These are phyloP conservation scores for Dryocosmus kuriphilus DNA, from an alignment of 2,888 invertebrate genomes.

Conservation along the genomic window DNA sequence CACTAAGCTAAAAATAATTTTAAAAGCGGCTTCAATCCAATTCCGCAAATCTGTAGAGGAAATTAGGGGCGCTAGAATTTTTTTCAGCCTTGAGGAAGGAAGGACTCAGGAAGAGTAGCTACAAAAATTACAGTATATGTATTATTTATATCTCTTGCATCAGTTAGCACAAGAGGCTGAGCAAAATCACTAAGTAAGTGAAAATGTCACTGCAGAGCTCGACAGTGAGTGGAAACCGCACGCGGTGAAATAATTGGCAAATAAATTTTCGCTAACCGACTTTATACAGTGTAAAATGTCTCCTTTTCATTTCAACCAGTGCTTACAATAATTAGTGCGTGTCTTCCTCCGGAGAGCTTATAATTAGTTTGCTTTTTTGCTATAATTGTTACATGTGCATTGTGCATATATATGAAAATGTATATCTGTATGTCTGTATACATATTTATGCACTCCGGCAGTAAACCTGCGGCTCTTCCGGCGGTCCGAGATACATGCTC, in stretches of 20 bases:
- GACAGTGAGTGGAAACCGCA: conserved; percentile 24
- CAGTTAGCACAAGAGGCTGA: conserved; percentile 31
- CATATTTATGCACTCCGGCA: background rate
- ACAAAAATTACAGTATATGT: conserved; percentile 29
- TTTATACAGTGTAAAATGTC: conserved; percentile 21
- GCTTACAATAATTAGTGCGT: conserved; percentile 14
- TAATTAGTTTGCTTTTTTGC: conserved; percentile 23
- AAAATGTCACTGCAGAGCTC: conserved; percentile 18
- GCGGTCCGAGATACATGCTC: conserved; percentile 6
- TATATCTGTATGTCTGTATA: background rate
- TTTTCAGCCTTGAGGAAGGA: conserved; percentile 24
- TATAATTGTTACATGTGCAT: conserved; percentile 26
- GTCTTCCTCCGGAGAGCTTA: conserved; percentile 4
- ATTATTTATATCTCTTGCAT: too few relatives aligned
- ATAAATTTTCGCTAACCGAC: conserved; percentile 30
- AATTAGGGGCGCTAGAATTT: conserved; percentile 28
- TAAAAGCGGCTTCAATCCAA: background rate
- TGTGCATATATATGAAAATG: background rate
- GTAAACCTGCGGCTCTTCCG: conserved; percentile 31
- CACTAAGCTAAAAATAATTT: too few relatives aligned
- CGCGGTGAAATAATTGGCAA: conserved; percentile 25
- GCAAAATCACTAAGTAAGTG: conserved; percentile 20
- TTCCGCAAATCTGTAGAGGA: background rate
- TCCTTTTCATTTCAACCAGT: conserved; percentile 1
- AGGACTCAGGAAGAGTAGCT: conserved; percentile 14